A percentile compares a stretch with the other conserved stretches of the same genome.
Evolutionary conservation across 2,888 invertebrate species (phyloP).

Genomic region (Orgyia antiqua): DNA sequence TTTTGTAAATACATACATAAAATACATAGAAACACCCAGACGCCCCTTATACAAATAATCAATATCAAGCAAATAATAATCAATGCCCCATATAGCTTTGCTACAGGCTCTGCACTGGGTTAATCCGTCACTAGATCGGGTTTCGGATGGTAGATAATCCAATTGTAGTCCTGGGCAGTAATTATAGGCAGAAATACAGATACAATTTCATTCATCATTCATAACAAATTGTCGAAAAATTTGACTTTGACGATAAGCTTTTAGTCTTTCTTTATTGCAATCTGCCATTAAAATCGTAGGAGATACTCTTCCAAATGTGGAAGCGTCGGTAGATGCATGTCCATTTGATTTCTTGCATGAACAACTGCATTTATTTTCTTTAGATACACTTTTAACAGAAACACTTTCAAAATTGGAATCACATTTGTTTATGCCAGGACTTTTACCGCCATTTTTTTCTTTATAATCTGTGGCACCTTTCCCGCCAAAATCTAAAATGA

Average conservation of each 20-base stretch:
- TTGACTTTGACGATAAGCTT: constrained; percentile 8
- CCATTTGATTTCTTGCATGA: background rate
- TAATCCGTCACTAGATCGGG: too few relatives aligned
- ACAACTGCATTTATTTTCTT: background rate
- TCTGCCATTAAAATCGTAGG: constrained; percentile 28
- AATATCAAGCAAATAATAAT: too few relatives aligned
- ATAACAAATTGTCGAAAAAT: constrained; percentile 12
- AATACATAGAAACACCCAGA: too few relatives aligned
- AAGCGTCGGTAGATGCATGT: background rate
- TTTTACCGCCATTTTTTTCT: background rate
- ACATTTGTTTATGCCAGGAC: background rate
- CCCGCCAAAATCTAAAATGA: constrained; percentile 11
- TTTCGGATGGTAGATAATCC: too few relatives aligned
- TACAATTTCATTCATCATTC: background rate
- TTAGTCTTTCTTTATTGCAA: constrained; percentile 34
- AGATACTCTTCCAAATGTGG: constrained; percentile 5
- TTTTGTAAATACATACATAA: too few relatives aligned
- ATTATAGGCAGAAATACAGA: too few relatives aligned
- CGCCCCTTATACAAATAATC: too few relatives aligned
- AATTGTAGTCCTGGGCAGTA: too few relatives aligned
- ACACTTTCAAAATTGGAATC: background rate
- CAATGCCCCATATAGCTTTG: too few relatives aligned
- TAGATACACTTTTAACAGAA: background rate
- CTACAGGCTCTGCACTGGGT: too few relatives aligned
- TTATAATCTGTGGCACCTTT: background rate